phyloP scores from a whole-genome alignment of 2,888 invertebrate species.

The Spodoptera picta region DNA sequence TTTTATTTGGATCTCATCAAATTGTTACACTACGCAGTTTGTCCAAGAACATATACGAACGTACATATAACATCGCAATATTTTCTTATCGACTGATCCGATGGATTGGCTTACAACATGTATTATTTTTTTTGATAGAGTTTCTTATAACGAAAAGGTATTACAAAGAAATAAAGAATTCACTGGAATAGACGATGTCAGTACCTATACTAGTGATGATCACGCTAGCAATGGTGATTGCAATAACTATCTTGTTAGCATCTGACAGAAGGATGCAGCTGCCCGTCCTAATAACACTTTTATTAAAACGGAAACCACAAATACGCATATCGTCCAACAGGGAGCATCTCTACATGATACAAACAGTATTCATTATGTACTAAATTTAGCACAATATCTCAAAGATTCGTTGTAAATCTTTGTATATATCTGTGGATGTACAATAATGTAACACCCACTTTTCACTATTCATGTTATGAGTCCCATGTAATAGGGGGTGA shows the following conservation, averaged over 20 bases:
- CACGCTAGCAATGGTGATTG: constrained; percentile 9
- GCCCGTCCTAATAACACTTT: constrained; percentile 17
- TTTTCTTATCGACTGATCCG: constrained; percentile 13
- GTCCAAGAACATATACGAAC: background rate
- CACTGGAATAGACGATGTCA: too few species aligned
- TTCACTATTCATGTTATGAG: too few species aligned
- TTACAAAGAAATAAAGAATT: too few species aligned
- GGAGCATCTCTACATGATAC: constrained; percentile 27
- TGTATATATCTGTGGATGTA: too few species aligned
- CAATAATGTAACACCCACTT: too few species aligned
- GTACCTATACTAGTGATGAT: too few species aligned
- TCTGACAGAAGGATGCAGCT: constrained; percentile 14
- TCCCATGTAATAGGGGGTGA: too few species aligned
- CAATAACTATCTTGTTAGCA: constrained; percentile 27
- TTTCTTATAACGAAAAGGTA: too few species aligned
- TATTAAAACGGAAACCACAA: constrained; percentile 11
- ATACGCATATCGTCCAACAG: constrained; percentile 36
- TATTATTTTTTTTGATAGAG: too few species aligned
- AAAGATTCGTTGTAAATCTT: constrained; percentile 16
- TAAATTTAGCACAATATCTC: constrained; percentile 20
- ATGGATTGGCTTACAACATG: too few species aligned
- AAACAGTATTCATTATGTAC: constrained; percentile 35
- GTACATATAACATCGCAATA: background rate
- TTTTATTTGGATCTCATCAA: constrained; percentile 21
- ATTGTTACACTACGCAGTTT: constrained; percentile 30